Evolutionary conservation across 2,797 vertebrate species (phyloP).

Genomic region (Heterohyrax brucei): DNA sequence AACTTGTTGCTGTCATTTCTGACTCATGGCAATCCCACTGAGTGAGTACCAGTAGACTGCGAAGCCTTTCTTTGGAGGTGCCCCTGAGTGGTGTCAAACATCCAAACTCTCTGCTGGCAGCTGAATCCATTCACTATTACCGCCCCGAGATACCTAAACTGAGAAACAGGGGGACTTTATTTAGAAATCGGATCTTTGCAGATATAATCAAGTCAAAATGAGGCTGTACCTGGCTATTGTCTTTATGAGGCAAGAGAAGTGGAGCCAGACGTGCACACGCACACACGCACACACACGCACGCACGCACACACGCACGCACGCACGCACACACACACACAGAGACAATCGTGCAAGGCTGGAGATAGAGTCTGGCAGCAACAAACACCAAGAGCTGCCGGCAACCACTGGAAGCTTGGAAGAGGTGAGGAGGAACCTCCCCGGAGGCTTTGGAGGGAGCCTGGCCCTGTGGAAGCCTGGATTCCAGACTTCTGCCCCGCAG

Average conservation of each 20-base stretch:
- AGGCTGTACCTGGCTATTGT: neutral
- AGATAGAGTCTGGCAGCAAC: neutral
- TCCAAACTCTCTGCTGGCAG: neutral
- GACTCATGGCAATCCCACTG: neutral
- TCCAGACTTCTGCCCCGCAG: neutral
- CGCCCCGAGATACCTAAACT: neutral
- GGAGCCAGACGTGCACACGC: no score
- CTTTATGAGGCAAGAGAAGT: neutral
- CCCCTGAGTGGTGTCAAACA: neutral
- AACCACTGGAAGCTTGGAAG: no score
- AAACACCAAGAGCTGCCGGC: neutral
- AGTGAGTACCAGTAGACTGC: neutral
- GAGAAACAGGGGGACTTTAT: no score
- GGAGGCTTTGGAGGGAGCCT: neutral
- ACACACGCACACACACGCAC: no score
- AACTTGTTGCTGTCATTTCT: neutral
- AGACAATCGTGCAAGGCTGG: no score
- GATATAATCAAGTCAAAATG: neutral
- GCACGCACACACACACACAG: no score
- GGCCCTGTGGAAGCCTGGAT: neutral
- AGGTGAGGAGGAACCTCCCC: neutral
- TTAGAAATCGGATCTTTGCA: no score
- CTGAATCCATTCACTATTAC: neutral
- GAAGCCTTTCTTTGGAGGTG: neutral
- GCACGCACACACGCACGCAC: no score